These are phyloP conservation scores for Phalacrocorax pelagicus DNA, from an alignment of 2,113 vertebrate species.

Conservation along the genomic window DNA sequence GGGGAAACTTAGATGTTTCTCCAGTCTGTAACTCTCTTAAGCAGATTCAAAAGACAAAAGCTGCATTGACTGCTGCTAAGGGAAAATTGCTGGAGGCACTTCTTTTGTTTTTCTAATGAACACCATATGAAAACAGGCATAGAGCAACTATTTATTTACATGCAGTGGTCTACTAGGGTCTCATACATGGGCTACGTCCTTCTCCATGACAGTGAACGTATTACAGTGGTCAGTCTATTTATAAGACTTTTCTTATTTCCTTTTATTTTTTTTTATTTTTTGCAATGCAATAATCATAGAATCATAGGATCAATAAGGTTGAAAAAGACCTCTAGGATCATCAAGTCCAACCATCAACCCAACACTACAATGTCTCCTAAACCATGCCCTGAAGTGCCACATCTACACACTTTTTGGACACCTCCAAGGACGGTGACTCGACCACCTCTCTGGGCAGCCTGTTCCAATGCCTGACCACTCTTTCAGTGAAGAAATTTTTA, in stretches of 20 bases:
- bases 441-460: too few species aligned
- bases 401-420: too few species aligned
- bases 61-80: slow-evolving; percentile 40
- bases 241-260: neutral
- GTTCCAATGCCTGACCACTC: too few species aligned
- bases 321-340: too few species aligned
- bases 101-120: slow-evolving; percentile 58
- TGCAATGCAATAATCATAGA: neutral
- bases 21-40: neutral
- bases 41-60: slow-evolving; percentile 51
- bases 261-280: neutral
- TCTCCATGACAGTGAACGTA: neutral
- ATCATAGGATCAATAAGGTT: too few species aligned
- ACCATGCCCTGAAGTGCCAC: too few species aligned
- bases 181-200: neutral
- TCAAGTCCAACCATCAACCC: too few species aligned
- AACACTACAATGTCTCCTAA: too few species aligned
- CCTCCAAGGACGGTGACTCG: too few species aligned
- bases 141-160: slow-evolving; percentile 47
- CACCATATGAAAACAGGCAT: slow-evolving; percentile 30
- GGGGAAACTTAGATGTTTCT: slow-evolving; percentile 17
- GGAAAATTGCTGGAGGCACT: slow-evolving; percentile 39
- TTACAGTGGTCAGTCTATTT: neutral
- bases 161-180: neutral
- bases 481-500: too few species aligned